phyloP scores from a whole-genome alignment of 1,140 invertebrate genomes.

The Caenorhabditis briggsae region DNA sequence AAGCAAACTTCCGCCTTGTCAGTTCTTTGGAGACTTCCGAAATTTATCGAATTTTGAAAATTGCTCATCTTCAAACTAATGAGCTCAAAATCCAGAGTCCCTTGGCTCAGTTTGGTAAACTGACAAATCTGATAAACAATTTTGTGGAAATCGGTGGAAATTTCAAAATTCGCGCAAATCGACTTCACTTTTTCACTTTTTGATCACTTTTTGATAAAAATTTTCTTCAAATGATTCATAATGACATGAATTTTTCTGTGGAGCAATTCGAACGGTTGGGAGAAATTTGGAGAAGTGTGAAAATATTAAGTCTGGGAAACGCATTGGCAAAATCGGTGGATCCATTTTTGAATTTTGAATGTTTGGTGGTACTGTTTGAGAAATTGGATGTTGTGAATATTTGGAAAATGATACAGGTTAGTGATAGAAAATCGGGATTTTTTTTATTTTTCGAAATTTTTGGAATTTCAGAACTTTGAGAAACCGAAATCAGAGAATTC shows the following conservation, averaged over 20 bases:
- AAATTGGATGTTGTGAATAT: not conserved
- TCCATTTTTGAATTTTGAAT: not conserved
- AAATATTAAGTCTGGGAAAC: not conserved
- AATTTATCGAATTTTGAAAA: not conserved
- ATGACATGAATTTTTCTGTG: not conserved
- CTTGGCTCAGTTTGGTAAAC: not conserved
- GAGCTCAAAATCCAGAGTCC: not conserved
- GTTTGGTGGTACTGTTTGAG: not conserved
- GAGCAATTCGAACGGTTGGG: not conserved
- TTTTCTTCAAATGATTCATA: not conserved
- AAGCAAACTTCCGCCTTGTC: not conserved
- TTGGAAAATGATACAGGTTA: slow-evolving; percentile 33
- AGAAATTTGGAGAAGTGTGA: not conserved
- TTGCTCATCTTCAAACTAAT: not conserved
- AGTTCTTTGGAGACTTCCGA: not conserved
- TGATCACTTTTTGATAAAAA: not conserved
- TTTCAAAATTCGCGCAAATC: not conserved
- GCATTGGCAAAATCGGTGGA: not conserved
- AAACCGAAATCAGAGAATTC: too few species aligned
- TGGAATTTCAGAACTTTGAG: too few species aligned
- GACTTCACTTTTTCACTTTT: not conserved
- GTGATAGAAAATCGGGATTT: too few species aligned
- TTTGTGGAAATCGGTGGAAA: not conserved
- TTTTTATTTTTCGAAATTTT: not conserved
- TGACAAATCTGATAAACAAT: not conserved